Percentiles rank a stretch among this genome's conserved stretches.
Evolutionary conservation across 2,888 invertebrate genomes (phyloP).

Genomic region (Tiphia femorata): DNA sequence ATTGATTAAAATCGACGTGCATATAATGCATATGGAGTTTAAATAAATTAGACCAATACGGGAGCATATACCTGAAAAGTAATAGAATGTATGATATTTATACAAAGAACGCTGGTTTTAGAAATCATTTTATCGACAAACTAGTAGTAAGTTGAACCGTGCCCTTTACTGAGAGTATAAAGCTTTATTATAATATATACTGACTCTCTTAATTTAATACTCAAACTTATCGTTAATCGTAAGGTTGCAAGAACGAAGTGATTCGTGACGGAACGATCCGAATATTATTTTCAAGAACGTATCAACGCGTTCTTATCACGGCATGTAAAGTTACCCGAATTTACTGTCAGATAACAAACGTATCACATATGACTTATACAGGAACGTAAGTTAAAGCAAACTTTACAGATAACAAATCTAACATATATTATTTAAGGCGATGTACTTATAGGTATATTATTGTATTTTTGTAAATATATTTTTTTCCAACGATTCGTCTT

Average conservation of each 20-base stretch:
- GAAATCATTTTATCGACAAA: neutral
- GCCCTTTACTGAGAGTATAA: neutral
- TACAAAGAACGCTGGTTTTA: neutral
- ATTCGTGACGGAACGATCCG: neutral
- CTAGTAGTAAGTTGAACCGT: neutral
- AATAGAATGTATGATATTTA: neutral
- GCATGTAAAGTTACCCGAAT: neutral
- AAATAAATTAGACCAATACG: neutral
- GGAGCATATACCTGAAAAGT: neutral
- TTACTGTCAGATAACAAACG: neutral
- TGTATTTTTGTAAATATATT: constrained; percentile 8
- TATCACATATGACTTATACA: neutral
- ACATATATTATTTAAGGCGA: constrained; percentile 1
- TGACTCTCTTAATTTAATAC: neutral
- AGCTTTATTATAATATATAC: neutral
- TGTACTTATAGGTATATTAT: neutral
- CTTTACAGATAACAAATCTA: neutral
- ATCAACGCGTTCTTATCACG: neutral
- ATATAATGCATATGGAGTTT: neutral
- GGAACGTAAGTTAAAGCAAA: neutral
- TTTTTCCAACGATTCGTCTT: no score
- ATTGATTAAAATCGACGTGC: neutral
- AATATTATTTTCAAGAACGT: neutral
- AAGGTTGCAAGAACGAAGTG: neutral
- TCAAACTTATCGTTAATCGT: neutral